phyloP scores from a whole-genome alignment of 2,113 vertebrate genomes.

The Struthidea cinerea region DNA sequence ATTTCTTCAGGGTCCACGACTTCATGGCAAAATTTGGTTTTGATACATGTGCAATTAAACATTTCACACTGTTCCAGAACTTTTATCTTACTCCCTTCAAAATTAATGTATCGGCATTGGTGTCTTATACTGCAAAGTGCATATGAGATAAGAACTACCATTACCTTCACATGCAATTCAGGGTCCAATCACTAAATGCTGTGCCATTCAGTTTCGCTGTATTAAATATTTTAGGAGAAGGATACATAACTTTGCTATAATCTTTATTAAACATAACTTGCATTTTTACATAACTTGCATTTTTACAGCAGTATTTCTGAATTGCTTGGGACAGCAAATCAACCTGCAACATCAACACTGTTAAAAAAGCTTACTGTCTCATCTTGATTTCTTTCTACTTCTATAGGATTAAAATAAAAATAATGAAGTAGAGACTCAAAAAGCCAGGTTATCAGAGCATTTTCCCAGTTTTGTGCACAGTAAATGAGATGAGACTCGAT shows the following conservation, averaged over 20 bases:
- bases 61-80: constrained; percentile 39
- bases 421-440: constrained; percentile 9
- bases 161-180: constrained; percentile 29
- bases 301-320: constrained; percentile 4
- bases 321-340: background rate
- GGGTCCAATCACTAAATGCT: background rate
- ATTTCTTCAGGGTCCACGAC: background rate
- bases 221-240: constrained; percentile 43
- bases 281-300: constrained; percentile 25
- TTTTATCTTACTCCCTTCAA: constrained; percentile 38
- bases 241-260: constrained; percentile 18
- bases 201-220: background rate
- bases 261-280: constrained; percentile 26
- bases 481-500: constrained; percentile 22
- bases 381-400: constrained; percentile 11
- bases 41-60: constrained; percentile 40
- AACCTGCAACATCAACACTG: background rate
- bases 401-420: constrained; percentile 12
- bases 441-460: background rate
- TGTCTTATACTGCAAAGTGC: constrained; percentile 19
- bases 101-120: constrained; percentile 1
- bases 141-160: constrained; percentile 27
- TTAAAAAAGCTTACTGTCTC: background rate
- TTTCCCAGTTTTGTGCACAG: background rate
- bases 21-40: constrained; percentile 64